Evolutionary conservation across 2,888 invertebrate species (phyloP), one percentile per base, ranked within the genome.

Genomic region (Melanchra persicariae): DNA sequence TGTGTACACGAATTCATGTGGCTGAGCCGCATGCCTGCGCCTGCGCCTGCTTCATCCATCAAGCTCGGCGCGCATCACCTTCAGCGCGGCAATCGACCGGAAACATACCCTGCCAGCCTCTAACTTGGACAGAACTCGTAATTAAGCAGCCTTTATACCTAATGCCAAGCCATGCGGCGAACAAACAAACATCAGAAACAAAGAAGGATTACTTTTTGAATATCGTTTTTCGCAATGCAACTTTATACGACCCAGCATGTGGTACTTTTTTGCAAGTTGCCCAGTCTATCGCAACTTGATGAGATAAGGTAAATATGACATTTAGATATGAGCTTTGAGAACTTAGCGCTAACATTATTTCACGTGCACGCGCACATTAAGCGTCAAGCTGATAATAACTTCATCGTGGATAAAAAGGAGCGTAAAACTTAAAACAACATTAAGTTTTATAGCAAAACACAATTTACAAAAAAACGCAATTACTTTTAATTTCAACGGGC

Each of bases 21-120:
- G 91, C 89, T 88, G 87, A 84, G 90, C 89, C 92, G 93, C 93
- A 91, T 92, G 91, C 92, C 92, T 91, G 89, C 91, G 91, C 91
- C 91, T 88, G 87, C 89, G 90, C 89, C 90, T 89, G 92, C 93
- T 93, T 90, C 95, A 96, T 96, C 95, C 94, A 96, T 96, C 95
- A 96, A 93, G 93, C 91, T 96, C 95, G 91, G 86, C 77, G 92
- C 92, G 89, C 92, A 94, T 95, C 94, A 95, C 92, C 93, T 93
- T 95, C 95, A 94, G 84, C 87, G 87, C 88, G 88, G 91, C 95
- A 92, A 91, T 93, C 92, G 93, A 92, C 93, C 93, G 95, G 93
- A 95, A 95, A 94, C 91, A 87, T 89, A 91, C 90, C 90, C 88
- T 85, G 84, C 86, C 83, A 87, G 88, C 90, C 88, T 88, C 87